Evolutionary conservation across 1,140 invertebrate genomes (phyloP), one percentile per base, ranked within the genome.

Genomic region (Propsilocerus akamusi): DNA sequence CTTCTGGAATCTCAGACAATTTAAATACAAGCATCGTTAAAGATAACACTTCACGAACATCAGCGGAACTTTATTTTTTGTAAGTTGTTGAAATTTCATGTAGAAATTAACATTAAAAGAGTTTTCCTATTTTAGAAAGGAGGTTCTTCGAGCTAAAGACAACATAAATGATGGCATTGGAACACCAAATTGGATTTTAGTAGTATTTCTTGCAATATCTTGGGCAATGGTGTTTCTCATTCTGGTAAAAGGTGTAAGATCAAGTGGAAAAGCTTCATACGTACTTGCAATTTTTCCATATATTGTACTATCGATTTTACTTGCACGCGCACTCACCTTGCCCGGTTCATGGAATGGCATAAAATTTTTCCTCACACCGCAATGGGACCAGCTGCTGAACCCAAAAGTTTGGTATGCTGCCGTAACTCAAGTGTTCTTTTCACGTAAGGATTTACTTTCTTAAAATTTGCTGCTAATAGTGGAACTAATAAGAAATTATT

Each of bases 271-370:
- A 65, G 80, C 77, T 0, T 77, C 84, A 0, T 91, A 90, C 57
- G 88, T 91, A 60, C 73, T 88, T 1, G 87, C 87, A 0, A 60
- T 89, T 1, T 91, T 92, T 58, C 87, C 88, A 0, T 92, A 92
- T 59, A 68, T 89, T 1, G 74, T 92, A n/a, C 73, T 93, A 63
- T 66, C 82, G 1, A 77, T 81, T 2, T 64, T 92, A 1, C 67
- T 93, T 3, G 72, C 85, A 2, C 57, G 71, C 69, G 59, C 86
- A 70, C 57, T 81, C 66, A 86, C 85, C 0, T 63, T 92, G 49
- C 74, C 80, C 0, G 86, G 86, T 1, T 81, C 86, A 1, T 61
- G 61, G 0, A 68, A 80, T 34, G 88, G 88, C 11, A 86, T 92
- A 48, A 60, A 78, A 5, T 88, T 80, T 58, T 86, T 87, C 56